Evolutionary conservation across 2,113 vertebrate species (phyloP), one percentile per base, ranked within the genome.

Genomic region (Osmerus eperlanus): DNA sequence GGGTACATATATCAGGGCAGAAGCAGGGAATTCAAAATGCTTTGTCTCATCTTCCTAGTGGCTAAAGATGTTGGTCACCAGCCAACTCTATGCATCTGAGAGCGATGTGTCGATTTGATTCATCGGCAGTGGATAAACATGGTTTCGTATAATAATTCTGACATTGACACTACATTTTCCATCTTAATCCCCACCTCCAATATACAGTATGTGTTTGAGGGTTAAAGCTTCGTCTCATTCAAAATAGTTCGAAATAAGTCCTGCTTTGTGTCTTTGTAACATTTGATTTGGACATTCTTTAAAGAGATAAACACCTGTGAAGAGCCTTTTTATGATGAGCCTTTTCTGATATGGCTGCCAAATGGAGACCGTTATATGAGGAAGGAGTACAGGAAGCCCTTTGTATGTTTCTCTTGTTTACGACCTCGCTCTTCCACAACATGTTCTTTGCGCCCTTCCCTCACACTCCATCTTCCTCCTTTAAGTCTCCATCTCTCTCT

Each of bases 311-410:
- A 55, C 67, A n/a, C 18, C 32, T 71, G 15, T 11, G 29, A 21
- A 51, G 60, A 53, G 55, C 11, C 11, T 18, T 56, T 18, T 18
- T 15, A 3, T 14, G 32, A 41, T 16, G 55, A 69, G 19, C 11
- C 16, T 59, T 68, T 54, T 75, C 69, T 78, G 78, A 82, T 76
- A 81, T 74, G 72, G 76, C 78, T 67, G 29, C 62, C 63, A 61
- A 76, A 15, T 12, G 36, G 64, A 55, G 58, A 63, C 3, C 58
- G 69, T 60, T 61, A 2, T 36, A n/a, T 15, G 36, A 64, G 47
- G 52, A 18, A 7, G n/a, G 55, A 23, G 55, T 58, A 16, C 51
- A 52, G 4, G 54, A 72, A 56, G 47, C 67, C 25, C 9, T 47
- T 21, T 19, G 13, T 36, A 14, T 47, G 59, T 32, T 8, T 28